phyloP scores from a whole-genome alignment of 2,888 invertebrate species.

The Clivina fossor region DNA sequence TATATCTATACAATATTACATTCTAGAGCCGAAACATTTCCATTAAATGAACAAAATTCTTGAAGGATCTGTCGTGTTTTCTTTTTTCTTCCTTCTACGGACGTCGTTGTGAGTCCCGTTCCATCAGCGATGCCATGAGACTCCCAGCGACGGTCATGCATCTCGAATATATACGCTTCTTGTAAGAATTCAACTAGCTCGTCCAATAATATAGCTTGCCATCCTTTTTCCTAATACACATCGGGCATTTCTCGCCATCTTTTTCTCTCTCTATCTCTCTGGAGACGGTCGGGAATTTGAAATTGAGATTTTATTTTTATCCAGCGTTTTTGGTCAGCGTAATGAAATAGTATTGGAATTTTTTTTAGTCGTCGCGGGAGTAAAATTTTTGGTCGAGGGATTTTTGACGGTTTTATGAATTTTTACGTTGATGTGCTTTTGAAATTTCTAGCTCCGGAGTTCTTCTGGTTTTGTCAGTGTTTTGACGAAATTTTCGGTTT shows the following conservation, averaged over 20 bases:
- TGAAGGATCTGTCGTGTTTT: constrained; percentile 43
- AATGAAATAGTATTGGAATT: constrained; percentile 47
- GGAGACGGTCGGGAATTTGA: constrained; percentile 17
- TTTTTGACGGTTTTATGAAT: too few relatives aligned
- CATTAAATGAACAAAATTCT: constrained; percentile 46
- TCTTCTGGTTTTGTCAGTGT: too few relatives aligned
- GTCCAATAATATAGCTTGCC: constrained; percentile 37
- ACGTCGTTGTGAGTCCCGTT: constrained; percentile 38
- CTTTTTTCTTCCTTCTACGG: constrained; percentile 42
- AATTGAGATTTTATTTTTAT: constrained; percentile 16
- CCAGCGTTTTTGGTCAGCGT: constrained; percentile 37
- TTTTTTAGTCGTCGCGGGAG: too few relatives aligned
- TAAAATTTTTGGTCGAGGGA: too few relatives aligned
- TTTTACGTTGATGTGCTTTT: too few relatives aligned
- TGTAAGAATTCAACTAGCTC: constrained; percentile 46
- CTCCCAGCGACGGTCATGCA: background rate
- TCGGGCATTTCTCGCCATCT: background rate
- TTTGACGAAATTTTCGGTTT: too few relatives aligned
- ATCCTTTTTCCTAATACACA: background rate
- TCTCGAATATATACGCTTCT: constrained; percentile 33
- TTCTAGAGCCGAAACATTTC: too few relatives aligned
- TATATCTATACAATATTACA: too few relatives aligned
- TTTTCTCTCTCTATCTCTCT: background rate
- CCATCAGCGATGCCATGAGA: background rate
- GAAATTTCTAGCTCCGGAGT: too few relatives aligned